Evolutionary conservation across 1,140 invertebrate species (phyloP), one percentile per base, ranked within the genome.

Genomic region (Drosophila baimaii): DNA sequence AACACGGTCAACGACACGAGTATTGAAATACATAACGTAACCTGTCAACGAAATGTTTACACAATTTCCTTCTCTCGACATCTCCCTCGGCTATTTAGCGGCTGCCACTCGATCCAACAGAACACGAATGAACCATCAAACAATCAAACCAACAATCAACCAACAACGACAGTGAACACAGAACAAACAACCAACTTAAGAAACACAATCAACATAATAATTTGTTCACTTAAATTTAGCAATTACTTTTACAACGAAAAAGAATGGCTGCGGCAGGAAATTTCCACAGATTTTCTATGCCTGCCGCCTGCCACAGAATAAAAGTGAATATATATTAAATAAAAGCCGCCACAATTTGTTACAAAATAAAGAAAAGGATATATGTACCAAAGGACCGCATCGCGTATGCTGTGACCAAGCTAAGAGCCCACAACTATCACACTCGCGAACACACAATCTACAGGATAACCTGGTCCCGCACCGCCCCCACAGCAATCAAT

Each of bases 1-100:
- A 99, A 99, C 93, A 99, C 98, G 91, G 98, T 99, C 90, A 99
- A 93, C 54, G 98, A 99, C 76, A 99, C 96, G 72, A 99, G 95
- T 93, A 99, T 99, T 85, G 98, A 99, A 92, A 99, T 99, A 94
- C 98, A 99, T 84, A 99, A 95, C 79, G 98, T 96, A 90, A 96
- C 94, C 95, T 95, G 93, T 81, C 88, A 92, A 91, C 90, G 86
- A 91, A 81, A 91, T 86, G 76, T 91, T 82, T 83, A 85, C 77
- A 79, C 85, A 81, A 47, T 85, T 85, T 83, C 80, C 77, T 43
- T 69, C 49, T 62, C 29, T 66, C 52, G 75, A 43, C 47, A 59
- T 64, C 35, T 64, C 35, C 46, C 19, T 19, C 39, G 58, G 39
- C 58, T 37, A 35, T 35, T 49, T 29, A 29, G 47, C 8, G 37